Conservation (phyloP, 2,113 vertebrate species). For the Smithornis capensis region DNA sequence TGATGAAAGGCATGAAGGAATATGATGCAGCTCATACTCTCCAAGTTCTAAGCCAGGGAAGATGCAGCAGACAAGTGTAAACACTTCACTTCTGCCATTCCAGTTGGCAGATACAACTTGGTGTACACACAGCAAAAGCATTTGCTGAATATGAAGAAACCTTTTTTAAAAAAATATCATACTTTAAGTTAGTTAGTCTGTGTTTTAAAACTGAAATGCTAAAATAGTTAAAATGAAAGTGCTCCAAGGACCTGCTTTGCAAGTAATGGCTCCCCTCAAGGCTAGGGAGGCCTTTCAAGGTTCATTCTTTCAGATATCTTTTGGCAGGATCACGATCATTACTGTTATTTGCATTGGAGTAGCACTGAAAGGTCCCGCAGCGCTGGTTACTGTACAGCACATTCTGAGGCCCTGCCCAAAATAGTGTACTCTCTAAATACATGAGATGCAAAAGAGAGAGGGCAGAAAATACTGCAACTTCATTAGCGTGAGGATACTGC, state of each 20-base stretch:
- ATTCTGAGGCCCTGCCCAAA: constrained; percentile 11
- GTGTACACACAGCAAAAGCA: not conserved
- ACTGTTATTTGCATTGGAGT: constrained; percentile 17
- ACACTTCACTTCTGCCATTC: not conserved
- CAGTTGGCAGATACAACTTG: not conserved
- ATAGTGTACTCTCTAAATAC: not conserved
- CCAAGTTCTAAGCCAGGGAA: not conserved
- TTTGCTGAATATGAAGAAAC: not conserved
- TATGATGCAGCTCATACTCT: not conserved
- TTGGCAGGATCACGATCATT: not conserved
- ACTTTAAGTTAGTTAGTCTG: not conserved
- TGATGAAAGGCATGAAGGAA: constrained; percentile 26
- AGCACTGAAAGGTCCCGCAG: not conserved
- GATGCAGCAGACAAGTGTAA: not conserved
- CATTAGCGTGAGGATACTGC: not conserved
- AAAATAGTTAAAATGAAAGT: not conserved
- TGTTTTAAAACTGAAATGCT: not conserved
- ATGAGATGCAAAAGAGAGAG: not conserved
- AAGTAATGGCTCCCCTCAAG: not conserved
- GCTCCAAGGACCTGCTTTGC: not conserved
- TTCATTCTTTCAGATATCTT: not conserved
- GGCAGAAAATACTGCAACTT: constrained; percentile 26
- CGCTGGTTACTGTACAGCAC: not conserved
- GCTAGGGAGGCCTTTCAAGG: constrained; percentile 4
- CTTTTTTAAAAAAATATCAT: not conserved